Conservation (phyloP, 2,888 invertebrate genomes). For the Lathronympha strigana region DNA sequence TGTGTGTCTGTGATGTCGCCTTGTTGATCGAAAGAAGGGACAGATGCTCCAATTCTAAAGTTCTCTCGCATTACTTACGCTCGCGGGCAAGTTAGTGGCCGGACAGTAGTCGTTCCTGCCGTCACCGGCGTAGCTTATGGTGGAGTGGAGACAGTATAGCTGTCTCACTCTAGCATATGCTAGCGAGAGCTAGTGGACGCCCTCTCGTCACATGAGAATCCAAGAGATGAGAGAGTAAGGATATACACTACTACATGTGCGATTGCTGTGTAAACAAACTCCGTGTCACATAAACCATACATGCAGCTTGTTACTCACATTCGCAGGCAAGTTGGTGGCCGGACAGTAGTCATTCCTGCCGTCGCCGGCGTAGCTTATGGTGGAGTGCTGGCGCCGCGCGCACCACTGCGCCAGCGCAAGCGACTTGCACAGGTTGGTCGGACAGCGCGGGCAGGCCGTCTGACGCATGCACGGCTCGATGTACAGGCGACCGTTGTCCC, state of each 20-base stretch:
- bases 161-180: too few relatives aligned
- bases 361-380: background rate
- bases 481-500: constrained; percentile 63
- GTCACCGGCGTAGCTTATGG: constrained; percentile 66
- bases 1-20: too few relatives aligned
- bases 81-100: constrained; percentile 56
- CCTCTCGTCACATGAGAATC: too few relatives aligned
- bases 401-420: constrained; percentile 50
- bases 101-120: constrained; percentile 76
- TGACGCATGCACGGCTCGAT: constrained; percentile 77
- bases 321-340: background rate
- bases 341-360: background rate
- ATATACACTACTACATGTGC: too few relatives aligned
- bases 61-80: constrained; percentile 57
- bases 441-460: constrained; percentile 63
- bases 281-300: too few relatives aligned
- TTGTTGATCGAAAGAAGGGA: too few relatives aligned
- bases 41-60: background rate
- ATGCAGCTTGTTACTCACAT: constrained; percentile 53
- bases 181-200: too few relatives aligned
- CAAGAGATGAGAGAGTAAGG: too few relatives aligned
- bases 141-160: constrained; percentile 45
- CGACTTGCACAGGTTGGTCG: constrained; percentile 74
- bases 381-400: background rate
- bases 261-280: too few relatives aligned